Base-by-base conservation (phyloP, 1,140 invertebrate species). In the Ceratosolen solmsi region DNA sequence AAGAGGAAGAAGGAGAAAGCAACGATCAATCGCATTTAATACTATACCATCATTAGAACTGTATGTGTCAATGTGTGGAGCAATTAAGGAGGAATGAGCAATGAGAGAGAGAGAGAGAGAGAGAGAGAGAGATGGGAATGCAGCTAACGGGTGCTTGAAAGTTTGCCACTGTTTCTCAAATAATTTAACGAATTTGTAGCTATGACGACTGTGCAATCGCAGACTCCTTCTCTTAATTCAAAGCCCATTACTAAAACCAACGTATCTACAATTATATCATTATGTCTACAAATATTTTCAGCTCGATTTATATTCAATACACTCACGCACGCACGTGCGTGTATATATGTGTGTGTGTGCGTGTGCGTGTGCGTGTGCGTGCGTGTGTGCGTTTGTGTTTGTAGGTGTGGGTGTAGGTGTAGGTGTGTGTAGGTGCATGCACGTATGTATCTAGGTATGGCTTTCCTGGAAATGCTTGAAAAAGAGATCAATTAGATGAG, bases 151-250 rank as follows among this genome's bases (percentile, higher is more conserved):
- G 1, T 25, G 13, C 56, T 58, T 25, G 8, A 41, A 25, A 56
- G 33, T 76, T 77, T 82, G 65, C 51, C 72, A 73, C 58, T 68
- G 71, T 74, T 54, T 73, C 79, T 22, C 70, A 79, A 79, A 79
- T 56, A 70, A 22, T 70, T 70, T 70, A 68, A 54, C 58, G n/a
- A 41, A 33, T 30, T 22, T 13, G 38, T 5, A n/a, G n/a, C n/a
- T n/a, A 33, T 22, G 75, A 9, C 30, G 46, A 33, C n/a, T 20
- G 3, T 11, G 63, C 33, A n/a, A n/a, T n/a, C n/a, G n/a, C n/a
- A n/a, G n/a, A 2, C 17, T 36, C 8, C 9, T 7, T 63, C 9
- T 0, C 11, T 63, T 15, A 2, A n/a, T 9, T 56, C n/a, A 33
- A 3, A 17, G 13, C 60, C 33, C 60, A 17, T 17, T 17, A 63